Evolutionary conservation across 1,140 invertebrate species (phyloP), one percentile per base, ranked within the genome.

Genomic region (Drosophila kohkoa): DNA sequence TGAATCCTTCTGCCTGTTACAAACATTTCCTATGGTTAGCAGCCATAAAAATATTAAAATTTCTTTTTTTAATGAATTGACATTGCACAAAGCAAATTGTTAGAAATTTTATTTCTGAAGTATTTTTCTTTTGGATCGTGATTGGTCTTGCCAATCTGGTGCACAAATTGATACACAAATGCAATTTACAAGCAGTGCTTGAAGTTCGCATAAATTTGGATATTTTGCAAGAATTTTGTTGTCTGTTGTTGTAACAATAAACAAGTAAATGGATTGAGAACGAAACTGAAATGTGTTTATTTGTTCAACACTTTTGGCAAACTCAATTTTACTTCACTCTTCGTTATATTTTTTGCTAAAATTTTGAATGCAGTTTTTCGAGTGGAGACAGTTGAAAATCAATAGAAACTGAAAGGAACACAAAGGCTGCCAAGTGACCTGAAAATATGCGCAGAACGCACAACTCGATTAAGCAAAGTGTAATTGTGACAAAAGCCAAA

Each of bases 401-500:
- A 74, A 88, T 82, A 64, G 66, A 71, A 71, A 68, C 41, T 67
- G 64, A 72, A 32, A 48, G 35, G 32, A 51, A 25, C 41, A 86
- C 82, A 85, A 85, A 85, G 69, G 70, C 69, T 82, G 79, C 83
- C 82, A 87, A 87, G 65, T 88, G 85, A 89, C 85, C 85, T 83
- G 85, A 88, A 88, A 88, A 89, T 88, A 78, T 88, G 78, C 46
- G 49, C 71, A 58, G 65, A 88, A 85, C 78, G 49, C 71, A 58
- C 62, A 88, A 85, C 78, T 89, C 75, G 81, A 90, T 88, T 88
- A 89, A 88, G 75, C 77, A 86, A 89, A 89, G 81, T 81, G 85
- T 73, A 78, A 80, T 68, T 60, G 59, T 67, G 45, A 69, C 65
- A 77, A 69, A 74, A 41, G 35, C n/a, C 10, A 67, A 60, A 15